Conservation (phyloP, 2,113 vertebrate genomes). For the Agapornis roseicollis region DNA sequence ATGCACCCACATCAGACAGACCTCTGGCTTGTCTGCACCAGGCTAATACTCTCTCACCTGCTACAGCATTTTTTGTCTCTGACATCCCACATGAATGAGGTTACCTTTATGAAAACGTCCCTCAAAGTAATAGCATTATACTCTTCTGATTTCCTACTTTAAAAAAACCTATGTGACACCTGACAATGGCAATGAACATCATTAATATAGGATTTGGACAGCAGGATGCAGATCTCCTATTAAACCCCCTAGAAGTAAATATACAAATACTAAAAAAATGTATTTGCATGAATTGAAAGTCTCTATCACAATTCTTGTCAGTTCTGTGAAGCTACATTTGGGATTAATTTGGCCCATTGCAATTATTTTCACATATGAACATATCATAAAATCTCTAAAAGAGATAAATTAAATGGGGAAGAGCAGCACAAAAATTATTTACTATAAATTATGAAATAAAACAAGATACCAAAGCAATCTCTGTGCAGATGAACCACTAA, state of each 20-base stretch:
- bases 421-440: constrained; percentile 48
- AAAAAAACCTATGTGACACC: not conserved
- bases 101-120: not conserved
- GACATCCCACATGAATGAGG: accelerated
- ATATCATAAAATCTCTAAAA: constrained; percentile 14
- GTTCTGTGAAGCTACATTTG: not conserved
- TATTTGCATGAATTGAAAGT: not conserved
- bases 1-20: too few relatives aligned
- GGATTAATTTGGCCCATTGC: not conserved
- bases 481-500: constrained; percentile 32
- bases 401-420: constrained; percentile 24
- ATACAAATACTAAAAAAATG: not conserved
- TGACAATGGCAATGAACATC: not conserved
- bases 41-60: too few relatives aligned
- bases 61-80: accelerated
- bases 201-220: not conserved
- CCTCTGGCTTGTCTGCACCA: not conserved
- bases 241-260: not conserved
- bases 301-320: not conserved
- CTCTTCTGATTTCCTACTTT: not conserved
- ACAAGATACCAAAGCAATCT: constrained; percentile 16
- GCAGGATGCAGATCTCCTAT: not conserved
- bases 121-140: not conserved
- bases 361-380: constrained; percentile 46
- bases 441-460: constrained; percentile 49